phyloP scores from a whole-genome alignment of 1,140 invertebrate species.

The Calosoma granatense region DNA sequence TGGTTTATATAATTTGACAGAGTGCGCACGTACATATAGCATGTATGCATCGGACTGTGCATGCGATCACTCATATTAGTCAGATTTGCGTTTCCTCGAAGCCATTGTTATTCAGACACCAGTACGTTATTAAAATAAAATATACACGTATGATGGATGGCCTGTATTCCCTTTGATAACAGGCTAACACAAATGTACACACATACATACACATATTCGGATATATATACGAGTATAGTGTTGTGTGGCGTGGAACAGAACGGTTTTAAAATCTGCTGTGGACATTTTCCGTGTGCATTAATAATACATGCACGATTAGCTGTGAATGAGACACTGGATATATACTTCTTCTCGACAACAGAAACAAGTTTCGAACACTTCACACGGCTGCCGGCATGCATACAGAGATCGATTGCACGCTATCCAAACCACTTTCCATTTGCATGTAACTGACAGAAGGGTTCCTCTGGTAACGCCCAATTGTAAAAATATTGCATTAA shows the following conservation, averaged over 20 bases:
- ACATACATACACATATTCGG: neutral
- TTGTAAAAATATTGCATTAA: constrained; percentile 6
- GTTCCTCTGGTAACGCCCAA: constrained; percentile 8
- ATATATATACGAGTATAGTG: no score
- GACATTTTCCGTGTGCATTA: constrained; percentile 3
- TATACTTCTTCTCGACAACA: neutral
- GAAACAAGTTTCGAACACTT: neutral
- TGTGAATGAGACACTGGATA: neutral
- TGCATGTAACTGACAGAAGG: neutral
- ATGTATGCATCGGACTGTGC: neutral
- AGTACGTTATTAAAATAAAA: constrained; percentile 4
- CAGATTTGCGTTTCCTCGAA: neutral
- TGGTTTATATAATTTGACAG: no score
- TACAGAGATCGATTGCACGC: no score
- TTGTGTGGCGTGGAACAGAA: neutral
- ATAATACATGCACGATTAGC: constrained; percentile 5
- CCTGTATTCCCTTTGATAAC: neutral
- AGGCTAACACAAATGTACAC: neutral
- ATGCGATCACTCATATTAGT: neutral
- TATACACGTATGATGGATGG: neutral
- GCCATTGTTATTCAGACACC: neutral
- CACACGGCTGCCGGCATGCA: neutral
- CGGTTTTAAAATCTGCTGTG: neutral
- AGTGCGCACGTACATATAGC: no score
- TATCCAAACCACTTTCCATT: constrained; percentile 4